Evolutionary conservation across 2,113 vertebrate genomes (phyloP).

Genomic region (Montifringilla adamsi): DNA sequence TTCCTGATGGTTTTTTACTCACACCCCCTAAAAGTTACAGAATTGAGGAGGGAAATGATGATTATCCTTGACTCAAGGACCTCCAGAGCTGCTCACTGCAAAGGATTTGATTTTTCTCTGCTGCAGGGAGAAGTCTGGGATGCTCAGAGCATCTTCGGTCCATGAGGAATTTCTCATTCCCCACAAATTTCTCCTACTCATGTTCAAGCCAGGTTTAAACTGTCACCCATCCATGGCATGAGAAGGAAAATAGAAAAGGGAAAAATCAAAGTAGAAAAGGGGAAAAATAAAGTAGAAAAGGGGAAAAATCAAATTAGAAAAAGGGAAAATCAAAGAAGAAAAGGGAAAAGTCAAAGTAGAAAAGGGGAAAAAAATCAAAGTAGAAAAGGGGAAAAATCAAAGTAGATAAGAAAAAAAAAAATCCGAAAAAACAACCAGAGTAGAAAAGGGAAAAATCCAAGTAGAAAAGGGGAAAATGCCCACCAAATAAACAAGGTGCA

Average conservation of each 20-base stretch:
- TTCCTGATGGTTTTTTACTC: not conserved
- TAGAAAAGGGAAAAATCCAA: not conserved
- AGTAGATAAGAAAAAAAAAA: not conserved
- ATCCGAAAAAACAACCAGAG: not conserved
- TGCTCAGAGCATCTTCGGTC: not conserved
- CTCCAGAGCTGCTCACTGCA: not conserved
- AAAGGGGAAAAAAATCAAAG: not conserved
- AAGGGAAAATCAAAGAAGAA: not conserved
- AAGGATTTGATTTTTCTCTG: not conserved
- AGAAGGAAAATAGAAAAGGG: too few relatives aligned
- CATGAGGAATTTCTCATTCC: not conserved
- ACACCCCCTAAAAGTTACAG: not conserved
- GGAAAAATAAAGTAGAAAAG: not conserved
- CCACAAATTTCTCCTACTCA: not conserved
- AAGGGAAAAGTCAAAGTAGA: not conserved
- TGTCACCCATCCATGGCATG: accelerated
- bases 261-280: not conserved
- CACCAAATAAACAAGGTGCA: accelerated
- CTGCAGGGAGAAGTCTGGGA: not conserved
- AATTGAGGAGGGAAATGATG: not conserved
- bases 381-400: not conserved
- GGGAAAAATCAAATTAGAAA: not conserved
- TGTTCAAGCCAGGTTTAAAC: not conserved
- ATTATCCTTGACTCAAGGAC: not conserved
- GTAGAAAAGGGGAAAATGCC: not conserved